Percentiles rank a stretch among this genome's conserved stretches.
Evolutionary conservation across 2,113 vertebrate genomes (phyloP).

Genomic region (Phyllopteryx taeniolatus): DNA sequence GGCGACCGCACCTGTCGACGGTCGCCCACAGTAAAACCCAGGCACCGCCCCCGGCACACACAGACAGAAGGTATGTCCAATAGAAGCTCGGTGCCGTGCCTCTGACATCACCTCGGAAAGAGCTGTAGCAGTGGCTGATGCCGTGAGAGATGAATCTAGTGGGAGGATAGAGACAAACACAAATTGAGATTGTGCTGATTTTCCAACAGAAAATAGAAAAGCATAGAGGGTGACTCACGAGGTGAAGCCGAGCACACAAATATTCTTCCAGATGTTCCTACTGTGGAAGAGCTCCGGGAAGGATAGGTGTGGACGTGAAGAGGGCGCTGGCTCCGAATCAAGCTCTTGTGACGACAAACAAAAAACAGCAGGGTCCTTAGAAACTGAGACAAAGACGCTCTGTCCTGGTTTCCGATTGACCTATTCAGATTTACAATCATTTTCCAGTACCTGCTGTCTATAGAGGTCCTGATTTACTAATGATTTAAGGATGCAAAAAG

Average conservation of each 20-base stretch:
- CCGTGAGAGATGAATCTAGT: constrained; percentile 86
- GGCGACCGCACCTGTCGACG: constrained; percentile 82
- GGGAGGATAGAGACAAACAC: background rate
- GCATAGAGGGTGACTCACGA: constrained; percentile 74
- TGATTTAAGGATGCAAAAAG: too few species aligned
- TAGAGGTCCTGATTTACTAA: background rate
- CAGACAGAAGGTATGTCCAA: constrained; percentile 82
- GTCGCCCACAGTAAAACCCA: constrained; percentile 82
- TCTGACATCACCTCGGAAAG: constrained; percentile 76
- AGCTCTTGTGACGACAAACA: constrained; percentile 69
- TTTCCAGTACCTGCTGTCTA: background rate
- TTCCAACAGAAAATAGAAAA: background rate
- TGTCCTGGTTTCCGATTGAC: constrained; percentile 5
- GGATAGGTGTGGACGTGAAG: constrained; percentile 71
- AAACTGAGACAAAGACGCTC: background rate
- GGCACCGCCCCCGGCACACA: constrained; percentile 80
- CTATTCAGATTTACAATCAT: background rate
- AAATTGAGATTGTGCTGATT: background rate
- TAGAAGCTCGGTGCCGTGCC: constrained; percentile 80
- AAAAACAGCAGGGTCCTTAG: background rate
- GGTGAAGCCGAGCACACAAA: constrained; percentile 87
- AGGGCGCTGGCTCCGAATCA: constrained; percentile 71
- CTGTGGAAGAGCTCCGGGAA: constrained; percentile 79
- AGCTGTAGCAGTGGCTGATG: constrained; percentile 86
- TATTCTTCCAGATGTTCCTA: constrained; percentile 89